Evolutionary conservation across 2,888 invertebrate genomes (phyloP).

Genomic region (Laothoe populi): DNA sequence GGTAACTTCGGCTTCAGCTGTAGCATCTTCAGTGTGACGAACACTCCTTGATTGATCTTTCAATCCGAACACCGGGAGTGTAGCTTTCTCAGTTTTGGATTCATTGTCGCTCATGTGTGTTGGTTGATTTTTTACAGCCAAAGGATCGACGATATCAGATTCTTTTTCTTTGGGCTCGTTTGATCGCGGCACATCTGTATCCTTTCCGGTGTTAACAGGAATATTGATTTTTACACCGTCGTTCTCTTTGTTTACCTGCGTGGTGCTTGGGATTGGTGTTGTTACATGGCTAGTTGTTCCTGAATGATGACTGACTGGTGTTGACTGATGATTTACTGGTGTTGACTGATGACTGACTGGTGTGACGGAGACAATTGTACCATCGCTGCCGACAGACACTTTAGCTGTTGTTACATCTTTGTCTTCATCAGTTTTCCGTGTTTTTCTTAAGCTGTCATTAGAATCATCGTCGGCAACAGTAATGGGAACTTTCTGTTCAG

Average conservation of each 20-base stretch:
- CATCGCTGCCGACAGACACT: neutral
- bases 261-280: neutral
- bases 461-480: neutral
- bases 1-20: conserved; percentile 3
- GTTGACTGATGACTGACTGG: too few species aligned
- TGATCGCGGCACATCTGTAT: neutral
- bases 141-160: neutral
- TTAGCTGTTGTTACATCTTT: neutral
- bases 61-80: neutral
- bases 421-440: conserved; percentile 15
- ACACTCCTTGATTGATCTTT: too few species aligned
- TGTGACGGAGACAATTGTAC: neutral
- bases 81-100: neutral
- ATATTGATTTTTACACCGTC: neutral
- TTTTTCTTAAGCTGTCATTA: conserved; percentile 14
- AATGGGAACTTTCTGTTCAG: conserved; percentile 8
- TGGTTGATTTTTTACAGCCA: conserved; percentile 1
- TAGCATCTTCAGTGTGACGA: neutral
- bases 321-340: too few species aligned
- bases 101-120: neutral
- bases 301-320: too few species aligned
- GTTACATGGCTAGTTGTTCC: too few species aligned
- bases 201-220: conserved; percentile 15
- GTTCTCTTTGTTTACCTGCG: neutral
- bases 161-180: conserved; percentile 3